Base-by-base conservation (phyloP, 2,797 vertebrate genomes). In the Miichthys miiuy region DNA sequence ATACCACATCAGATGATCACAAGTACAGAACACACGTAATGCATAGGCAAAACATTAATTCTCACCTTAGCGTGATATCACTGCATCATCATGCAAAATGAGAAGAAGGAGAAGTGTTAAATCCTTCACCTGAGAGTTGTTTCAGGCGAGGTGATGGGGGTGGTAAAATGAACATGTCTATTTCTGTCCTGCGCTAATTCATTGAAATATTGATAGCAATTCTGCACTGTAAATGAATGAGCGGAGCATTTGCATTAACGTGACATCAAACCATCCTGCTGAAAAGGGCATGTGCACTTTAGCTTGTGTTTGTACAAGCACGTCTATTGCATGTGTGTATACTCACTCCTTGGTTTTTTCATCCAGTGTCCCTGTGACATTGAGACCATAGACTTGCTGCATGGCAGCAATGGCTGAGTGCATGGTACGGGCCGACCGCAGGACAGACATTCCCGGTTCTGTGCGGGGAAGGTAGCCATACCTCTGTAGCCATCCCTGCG, bases 301-400 rank as follows among this genome's bases (percentile, higher is more conserved):
- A n/a, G 72, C 58, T 60, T 52, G 66, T 51, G 66, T 62, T 68
- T 60, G 50, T 16, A 3, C 16, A 25, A 30, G 60, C 46, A 18
- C 23, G 8, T 50, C 30, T 6, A 7, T 52, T 34, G 52, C 67
- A 52, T 9, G 51, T 68, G 76, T 83, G 60, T 48, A 12, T 94
- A 97, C 98, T 99, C 96, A 99, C 98, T 97, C 96, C 87, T 97
- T 96, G 82, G 98, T 99, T 85, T 92, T 96, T 86, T 96, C 96
- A 96, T 99, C 97, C 95, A 99, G 96, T 88, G 96, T 97, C 92
- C 97, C 97, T 75, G 98, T 99, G 96, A 98, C 94, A 94, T 98
- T 98, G 94, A 99, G 98, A 85, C 97, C 98, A 69, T 99, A 99
- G 91, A 97, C 95, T 78, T 96, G 97, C 96, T 99, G 98, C 98